Base-by-base conservation (phyloP, 1,140 invertebrate species). In the Musca domestica region DNA sequence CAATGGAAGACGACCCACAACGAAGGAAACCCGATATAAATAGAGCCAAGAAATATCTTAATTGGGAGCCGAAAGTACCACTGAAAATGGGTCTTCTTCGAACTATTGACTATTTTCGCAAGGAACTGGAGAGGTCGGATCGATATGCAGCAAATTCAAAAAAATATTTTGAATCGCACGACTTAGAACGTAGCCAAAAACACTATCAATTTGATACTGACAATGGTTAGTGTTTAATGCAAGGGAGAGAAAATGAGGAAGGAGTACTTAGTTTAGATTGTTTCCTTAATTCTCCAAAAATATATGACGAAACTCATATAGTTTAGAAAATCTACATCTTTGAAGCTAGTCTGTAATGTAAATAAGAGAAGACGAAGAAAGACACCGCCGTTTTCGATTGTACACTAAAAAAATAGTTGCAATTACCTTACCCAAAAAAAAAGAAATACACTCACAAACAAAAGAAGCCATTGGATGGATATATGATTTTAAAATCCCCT, bases 1-100 rank as follows among this genome's bases (percentile, higher is more conserved):
- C 92, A 10, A 91, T 98, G 15, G 92, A 95, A 79, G 98, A 99
- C 83, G 98, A 99, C 85, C 98, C 98, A 0, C 94, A 97, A 80
- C 87, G 93, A 71, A 85, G 98, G 64, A 90, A 91, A 72, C 98
- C 98, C 0, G 95, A 99, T 80, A 99, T 99, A 65, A 88, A 87
- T 0, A 83, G 93, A 66, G 98, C 98, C 3, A 92, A 92, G 73
- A 87, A 88, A 67, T 88, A 91, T 73, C 83, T 99, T 1, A 87
- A 92, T 68, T 99, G 98, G 98, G 87, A 92, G 76, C 98, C 98
- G n/a, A 95, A 94, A 83, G 87, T 95, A 17, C 86, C 90, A 3
- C 83, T 98, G 67, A 86, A 90, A 78, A 87, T 89, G 64, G 96
- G 96, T 15, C 83, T 98, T 3, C 88, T 92, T 72, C 91, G 90